A percentile compares a stretch with the other conserved stretches of the same genome.
phyloP scores from a whole-genome alignment of 2,888 invertebrate genomes.

The Hypsopygia costalis region DNA sequence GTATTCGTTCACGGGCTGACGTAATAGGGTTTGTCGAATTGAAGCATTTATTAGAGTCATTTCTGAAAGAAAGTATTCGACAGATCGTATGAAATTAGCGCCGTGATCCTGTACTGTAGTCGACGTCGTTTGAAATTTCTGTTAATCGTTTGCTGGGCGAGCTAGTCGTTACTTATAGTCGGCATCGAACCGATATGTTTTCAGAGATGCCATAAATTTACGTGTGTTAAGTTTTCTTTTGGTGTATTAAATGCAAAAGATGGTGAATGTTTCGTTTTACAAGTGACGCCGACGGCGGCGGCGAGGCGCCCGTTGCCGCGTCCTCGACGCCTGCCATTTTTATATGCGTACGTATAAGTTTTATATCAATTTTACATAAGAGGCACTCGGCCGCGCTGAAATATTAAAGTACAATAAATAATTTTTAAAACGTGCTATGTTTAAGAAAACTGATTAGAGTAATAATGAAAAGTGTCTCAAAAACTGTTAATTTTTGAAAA shows the following conservation, averaged over 20 bases:
- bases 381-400: conserved; percentile 61
- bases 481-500: conserved; percentile 61
- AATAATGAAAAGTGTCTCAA: conserved; percentile 61
- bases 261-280: neutral
- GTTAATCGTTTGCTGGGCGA: neutral
- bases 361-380: conserved; percentile 72
- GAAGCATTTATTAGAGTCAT: conserved; percentile 3
- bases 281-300: neutral
- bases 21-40: neutral
- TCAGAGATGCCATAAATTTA: conserved; percentile 33
- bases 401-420: conserved; percentile 74
- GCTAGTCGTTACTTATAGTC: conserved; percentile 6
- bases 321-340: conserved; percentile 43
- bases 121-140: too few relatives aligned
- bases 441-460: conserved; percentile 70
- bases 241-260: conserved; percentile 10
- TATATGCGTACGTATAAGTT: conserved; percentile 62
- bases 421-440: conserved; percentile 58
- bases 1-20: neutral
- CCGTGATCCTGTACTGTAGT: too few relatives aligned
- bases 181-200: conserved; percentile 43
- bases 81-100: neutral
- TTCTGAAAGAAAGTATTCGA: conserved; percentile 8
- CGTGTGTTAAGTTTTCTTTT: conserved; percentile 31
- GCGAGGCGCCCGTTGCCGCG: conserved; percentile 26